These are phyloP conservation scores for Tragulus kanchil DNA, from an alignment of 2,113 vertebrate species.

Conservation along the genomic window DNA sequence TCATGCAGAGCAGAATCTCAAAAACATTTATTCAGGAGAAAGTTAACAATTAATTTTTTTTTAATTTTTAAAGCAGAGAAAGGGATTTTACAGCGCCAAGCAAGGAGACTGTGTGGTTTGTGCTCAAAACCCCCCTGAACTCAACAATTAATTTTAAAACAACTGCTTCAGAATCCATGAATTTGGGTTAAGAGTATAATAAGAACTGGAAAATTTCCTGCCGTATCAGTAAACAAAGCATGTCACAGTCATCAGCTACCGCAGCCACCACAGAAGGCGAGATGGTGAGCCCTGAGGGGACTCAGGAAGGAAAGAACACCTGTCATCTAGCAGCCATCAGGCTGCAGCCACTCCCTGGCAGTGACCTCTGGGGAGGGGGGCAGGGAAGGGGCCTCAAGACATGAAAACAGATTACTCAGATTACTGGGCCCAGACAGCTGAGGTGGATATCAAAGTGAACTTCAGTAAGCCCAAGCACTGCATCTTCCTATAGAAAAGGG, in stretches of 20 bases:
- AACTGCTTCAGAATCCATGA: not conserved
- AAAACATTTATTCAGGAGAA: conserved; percentile 31
- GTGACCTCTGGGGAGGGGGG: not conserved
- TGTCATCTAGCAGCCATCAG: not conserved
- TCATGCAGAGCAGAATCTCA: not conserved
- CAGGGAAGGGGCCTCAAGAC: not conserved
- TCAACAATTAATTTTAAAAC: not conserved
- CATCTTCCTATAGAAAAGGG: not conserved
- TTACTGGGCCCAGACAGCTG: not conserved
- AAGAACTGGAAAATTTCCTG: not conserved
- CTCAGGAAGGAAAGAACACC: not conserved
- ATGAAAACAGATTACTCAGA: not conserved
- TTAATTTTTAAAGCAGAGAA: not conserved
- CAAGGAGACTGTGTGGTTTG: not conserved
- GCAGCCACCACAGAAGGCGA: not conserved
- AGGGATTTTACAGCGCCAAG: not conserved
- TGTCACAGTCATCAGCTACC: not conserved
- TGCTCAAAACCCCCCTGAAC: not conserved
- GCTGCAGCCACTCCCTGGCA: not conserved
- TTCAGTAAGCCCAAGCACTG: not conserved
- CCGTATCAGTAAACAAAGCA: not conserved
- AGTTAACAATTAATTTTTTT: conserved; percentile 33
- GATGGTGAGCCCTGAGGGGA: not conserved
- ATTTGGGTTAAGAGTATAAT: not conserved
- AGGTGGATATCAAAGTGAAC: not conserved